These are phyloP conservation scores for Apamea anceps DNA, from an alignment of 2,888 invertebrate genomes.

Conservation along the genomic window DNA sequence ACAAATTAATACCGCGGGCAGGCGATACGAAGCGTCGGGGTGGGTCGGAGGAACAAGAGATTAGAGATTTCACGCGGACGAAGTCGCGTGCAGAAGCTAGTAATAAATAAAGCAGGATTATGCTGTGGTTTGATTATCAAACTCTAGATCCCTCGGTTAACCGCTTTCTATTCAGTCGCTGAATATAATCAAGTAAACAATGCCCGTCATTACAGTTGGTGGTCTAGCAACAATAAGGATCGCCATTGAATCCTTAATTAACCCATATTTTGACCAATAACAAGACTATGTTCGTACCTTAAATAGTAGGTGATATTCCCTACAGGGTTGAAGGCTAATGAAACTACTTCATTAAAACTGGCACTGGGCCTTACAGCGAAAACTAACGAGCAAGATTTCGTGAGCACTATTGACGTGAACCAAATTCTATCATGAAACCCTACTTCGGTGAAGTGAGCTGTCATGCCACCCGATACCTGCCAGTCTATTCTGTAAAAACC, in stretches of 20 bases:
- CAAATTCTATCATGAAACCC: background rate
- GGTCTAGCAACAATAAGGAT: slow-evolving; percentile 45
- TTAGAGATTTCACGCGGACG: background rate
- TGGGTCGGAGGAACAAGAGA: background rate
- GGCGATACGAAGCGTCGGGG: no score
- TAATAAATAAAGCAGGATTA: background rate
- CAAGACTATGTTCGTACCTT: background rate
- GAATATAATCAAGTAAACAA: slow-evolving; percentile 46
- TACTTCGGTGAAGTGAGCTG: background rate
- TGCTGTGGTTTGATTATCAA: background rate
- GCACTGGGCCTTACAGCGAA: background rate
- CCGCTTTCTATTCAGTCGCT: slow-evolving; percentile 35
- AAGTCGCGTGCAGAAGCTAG: background rate
- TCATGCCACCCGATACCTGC: background rate
- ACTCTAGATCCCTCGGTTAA: slow-evolving; percentile 14
- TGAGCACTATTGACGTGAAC: background rate
- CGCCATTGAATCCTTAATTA: slow-evolving; percentile 21
- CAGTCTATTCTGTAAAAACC: background rate
- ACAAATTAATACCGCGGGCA: no score
- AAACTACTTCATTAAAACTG: background rate
- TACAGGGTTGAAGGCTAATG: background rate
- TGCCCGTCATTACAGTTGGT: slow-evolving; percentile 28
- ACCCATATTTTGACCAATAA: slow-evolving; percentile 29
- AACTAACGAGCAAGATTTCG: background rate
- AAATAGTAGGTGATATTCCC: background rate